Conservation (phyloP, 2,888 invertebrate species). For the Chalcosyrphus nemorum region DNA sequence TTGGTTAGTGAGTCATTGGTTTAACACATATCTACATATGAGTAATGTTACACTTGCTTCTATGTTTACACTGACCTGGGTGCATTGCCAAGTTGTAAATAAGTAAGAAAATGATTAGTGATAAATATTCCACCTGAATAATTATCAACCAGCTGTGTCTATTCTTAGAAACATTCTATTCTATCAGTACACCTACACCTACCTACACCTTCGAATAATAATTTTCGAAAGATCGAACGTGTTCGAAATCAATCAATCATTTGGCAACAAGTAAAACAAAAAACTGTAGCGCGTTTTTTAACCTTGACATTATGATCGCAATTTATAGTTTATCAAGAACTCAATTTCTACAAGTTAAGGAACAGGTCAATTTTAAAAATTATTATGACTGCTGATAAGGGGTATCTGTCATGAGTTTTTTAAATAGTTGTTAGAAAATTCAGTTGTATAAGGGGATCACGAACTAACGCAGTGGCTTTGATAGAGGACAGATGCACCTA, state of each 20-base stretch:
- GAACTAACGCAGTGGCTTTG: background rate
- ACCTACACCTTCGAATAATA: no score
- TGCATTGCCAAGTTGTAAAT: background rate
- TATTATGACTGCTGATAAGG: background rate
- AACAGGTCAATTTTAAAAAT: background rate
- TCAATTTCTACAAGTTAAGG: background rate
- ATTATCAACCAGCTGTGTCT: background rate
- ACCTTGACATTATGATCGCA: conserved; percentile 7
- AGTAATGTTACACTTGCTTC: background rate
- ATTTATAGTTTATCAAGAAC: conserved; percentile 3
- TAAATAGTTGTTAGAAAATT: background rate
- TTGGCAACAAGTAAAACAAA: no score
- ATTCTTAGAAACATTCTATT: background rate
- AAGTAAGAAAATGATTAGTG: background rate
- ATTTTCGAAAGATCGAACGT: background rate
- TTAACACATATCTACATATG: no score
- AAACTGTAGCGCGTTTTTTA: background rate
- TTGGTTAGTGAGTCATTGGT: no score
- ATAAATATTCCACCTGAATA: background rate
- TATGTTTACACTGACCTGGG: background rate
- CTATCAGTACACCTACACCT: background rate
- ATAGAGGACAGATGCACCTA: background rate
- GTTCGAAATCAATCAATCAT: no score
- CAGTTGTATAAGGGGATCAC: background rate
- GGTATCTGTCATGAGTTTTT: no score